phyloP scores from a whole-genome alignment of 2,113 vertebrate genomes.

The Daphoenositta chrysoptera region DNA sequence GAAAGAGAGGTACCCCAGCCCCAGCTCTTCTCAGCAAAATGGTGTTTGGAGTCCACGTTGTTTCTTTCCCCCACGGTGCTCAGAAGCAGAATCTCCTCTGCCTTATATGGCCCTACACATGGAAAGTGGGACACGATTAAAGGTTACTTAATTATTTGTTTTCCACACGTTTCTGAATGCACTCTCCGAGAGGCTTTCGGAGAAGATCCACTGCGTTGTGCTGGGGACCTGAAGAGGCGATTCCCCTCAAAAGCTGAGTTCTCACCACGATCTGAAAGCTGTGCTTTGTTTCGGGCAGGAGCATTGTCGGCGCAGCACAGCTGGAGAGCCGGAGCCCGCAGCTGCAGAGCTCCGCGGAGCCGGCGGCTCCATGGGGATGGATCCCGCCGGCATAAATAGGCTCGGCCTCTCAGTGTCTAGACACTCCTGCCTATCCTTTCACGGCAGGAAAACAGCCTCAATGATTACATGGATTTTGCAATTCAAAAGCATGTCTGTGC shows the following conservation, averaged over 20 bases:
- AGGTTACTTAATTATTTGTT: not conserved
- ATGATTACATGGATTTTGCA: not conserved
- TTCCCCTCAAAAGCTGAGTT: accelerated
- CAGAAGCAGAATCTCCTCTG: not conserved
- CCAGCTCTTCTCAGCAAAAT: not conserved
- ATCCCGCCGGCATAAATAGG: not conserved
- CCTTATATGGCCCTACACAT: not conserved
- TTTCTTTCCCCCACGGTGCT: accelerated
- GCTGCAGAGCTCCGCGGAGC: not conserved
- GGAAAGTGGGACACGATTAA: not conserved
- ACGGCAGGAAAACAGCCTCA: not conserved
- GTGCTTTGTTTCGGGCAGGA: not conserved
- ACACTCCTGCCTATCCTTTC: constrained; percentile 1
- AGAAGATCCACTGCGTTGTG: not conserved
- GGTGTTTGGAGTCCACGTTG: not conserved
- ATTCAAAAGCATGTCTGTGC: not conserved
- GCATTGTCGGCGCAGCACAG: not conserved
- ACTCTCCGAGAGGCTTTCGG: not conserved
- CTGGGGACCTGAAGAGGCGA: not conserved
- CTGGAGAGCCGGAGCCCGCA: not conserved
- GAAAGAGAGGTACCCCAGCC: not conserved
- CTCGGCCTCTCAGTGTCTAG: not conserved
- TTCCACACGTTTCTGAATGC: not conserved
- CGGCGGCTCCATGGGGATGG: not conserved
- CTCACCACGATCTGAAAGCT: not conserved